These are phyloP conservation scores for Delphinapterus leucas DNA, from an alignment of 2,113 vertebrate species.

Conservation along the genomic window DNA sequence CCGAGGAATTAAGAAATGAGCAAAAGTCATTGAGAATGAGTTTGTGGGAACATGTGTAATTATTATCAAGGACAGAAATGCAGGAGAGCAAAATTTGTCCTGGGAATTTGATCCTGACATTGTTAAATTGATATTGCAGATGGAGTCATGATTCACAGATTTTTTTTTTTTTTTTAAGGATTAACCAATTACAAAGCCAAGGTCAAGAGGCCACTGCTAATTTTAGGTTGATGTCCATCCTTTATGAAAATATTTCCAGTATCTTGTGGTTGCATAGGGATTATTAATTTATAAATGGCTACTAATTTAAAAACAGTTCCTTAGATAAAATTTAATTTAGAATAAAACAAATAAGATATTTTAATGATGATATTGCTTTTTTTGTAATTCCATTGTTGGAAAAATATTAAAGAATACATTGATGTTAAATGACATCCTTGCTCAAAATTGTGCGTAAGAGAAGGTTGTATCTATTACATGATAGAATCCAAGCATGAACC, in stretches of 20 bases:
- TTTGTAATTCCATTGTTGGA: background rate
- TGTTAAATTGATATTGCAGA: background rate
- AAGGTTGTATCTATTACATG: background rate
- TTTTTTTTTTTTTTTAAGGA: background rate
- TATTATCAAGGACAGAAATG: background rate
- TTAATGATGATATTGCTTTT: background rate
- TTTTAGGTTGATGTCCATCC: background rate
- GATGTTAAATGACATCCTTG: background rate
- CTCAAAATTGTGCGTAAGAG: background rate
- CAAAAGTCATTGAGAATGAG: background rate
- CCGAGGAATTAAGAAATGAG: conserved; percentile 11
- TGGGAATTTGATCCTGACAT: background rate
- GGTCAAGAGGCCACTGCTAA: background rate
- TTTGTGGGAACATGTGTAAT: background rate
- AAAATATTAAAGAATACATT: background rate
- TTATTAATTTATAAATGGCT: background rate
- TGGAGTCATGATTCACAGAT: background rate
- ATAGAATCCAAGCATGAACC: background rate
- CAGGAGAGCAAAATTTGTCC: background rate
- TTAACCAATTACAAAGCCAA: background rate
- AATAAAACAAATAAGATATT: background rate
- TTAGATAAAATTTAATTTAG: background rate
- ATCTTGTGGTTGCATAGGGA: background rate
- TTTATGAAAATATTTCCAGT: background rate
- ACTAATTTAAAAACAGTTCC: background rate